A percentile compares a stretch with the other conserved stretches of the same genome.
Conservation (phyloP, 2,888 invertebrate species). For the Himalopsyche japonica region DNA sequence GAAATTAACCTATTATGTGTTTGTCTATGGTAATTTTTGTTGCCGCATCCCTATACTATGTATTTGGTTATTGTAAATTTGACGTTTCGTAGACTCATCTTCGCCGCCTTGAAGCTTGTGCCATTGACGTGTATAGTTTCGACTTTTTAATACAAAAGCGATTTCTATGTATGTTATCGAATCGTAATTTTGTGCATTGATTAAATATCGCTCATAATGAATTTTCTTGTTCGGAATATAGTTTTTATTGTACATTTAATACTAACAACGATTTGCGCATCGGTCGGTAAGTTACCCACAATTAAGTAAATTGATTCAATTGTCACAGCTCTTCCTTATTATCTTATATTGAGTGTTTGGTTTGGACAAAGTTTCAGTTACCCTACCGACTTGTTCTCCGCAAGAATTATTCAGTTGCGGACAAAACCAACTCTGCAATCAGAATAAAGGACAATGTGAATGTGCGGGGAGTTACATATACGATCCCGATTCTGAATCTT, state of each 20-base stretch:
- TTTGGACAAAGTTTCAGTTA: conserved; percentile 49
- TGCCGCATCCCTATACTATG: background rate
- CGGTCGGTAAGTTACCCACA: conserved; percentile 16
- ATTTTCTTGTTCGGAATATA: background rate
- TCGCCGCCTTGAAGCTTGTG: background rate
- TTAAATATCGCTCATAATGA: conserved; percentile 10
- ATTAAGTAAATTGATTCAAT: conserved; percentile 31
- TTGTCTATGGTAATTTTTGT: background rate
- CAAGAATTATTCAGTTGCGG: conserved; percentile 43
- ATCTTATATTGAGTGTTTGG: conserved; percentile 21
- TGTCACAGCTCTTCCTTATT: conserved; percentile 27
- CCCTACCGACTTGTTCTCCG: conserved; percentile 56
- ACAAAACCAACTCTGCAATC: conserved; percentile 49
- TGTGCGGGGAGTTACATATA: conserved; percentile 43
- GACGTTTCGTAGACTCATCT: background rate
- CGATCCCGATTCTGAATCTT: conserved; percentile 37
- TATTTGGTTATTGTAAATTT: background rate
- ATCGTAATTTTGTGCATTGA: background rate
- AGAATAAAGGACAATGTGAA: conserved; percentile 46
- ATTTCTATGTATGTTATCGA: background rate
- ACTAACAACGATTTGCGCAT: conserved; percentile 10
- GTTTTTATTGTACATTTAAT: conserved; percentile 9
- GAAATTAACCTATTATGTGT: too few relatives aligned
- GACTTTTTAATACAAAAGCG: background rate
- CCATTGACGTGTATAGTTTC: background rate